Conservation (phyloP, 2,888 invertebrate genomes). For the Deilephila porcellus region DNA sequence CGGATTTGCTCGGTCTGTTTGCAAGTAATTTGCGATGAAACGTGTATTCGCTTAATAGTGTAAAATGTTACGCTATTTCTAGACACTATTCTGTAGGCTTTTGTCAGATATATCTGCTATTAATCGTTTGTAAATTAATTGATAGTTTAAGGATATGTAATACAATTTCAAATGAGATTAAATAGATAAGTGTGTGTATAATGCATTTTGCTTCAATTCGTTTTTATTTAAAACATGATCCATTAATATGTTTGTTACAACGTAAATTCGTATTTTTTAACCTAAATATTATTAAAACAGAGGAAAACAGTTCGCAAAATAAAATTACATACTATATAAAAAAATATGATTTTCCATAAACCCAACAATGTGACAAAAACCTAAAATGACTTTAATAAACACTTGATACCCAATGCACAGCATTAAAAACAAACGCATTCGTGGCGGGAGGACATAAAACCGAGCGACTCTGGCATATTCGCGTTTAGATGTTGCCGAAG, state of each 20-base stretch:
- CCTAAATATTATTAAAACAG: too few relatives aligned
- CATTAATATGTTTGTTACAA: too few relatives aligned
- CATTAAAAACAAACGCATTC: constrained; percentile 7
- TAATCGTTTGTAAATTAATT: background rate
- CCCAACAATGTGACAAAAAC: background rate
- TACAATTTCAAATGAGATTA: too few relatives aligned
- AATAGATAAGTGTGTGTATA: too few relatives aligned
- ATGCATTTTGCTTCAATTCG: too few relatives aligned
- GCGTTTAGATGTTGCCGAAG: constrained; percentile 34
- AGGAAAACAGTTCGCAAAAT: too few relatives aligned
- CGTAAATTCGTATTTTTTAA: too few relatives aligned
- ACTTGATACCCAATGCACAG: background rate
- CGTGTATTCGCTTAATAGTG: constrained; percentile 30
- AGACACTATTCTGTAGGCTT: background rate
- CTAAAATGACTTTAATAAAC: background rate
- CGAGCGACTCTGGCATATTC: constrained; percentile 28
- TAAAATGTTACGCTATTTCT: too few relatives aligned
- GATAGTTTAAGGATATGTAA: background rate
- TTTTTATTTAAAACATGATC: too few relatives aligned
- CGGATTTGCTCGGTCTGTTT: constrained; percentile 17
- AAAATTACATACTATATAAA: too few relatives aligned
- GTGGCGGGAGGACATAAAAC: constrained; percentile 18
- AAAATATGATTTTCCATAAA: too few relatives aligned
- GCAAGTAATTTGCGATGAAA: constrained; percentile 26
- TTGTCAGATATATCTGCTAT: background rate